Percentiles rank a stretch among this genome's conserved stretches.
Conservation (phyloP, 64 coral and sea anemone species). For the Hydrozoanthus tunicans region DNA sequence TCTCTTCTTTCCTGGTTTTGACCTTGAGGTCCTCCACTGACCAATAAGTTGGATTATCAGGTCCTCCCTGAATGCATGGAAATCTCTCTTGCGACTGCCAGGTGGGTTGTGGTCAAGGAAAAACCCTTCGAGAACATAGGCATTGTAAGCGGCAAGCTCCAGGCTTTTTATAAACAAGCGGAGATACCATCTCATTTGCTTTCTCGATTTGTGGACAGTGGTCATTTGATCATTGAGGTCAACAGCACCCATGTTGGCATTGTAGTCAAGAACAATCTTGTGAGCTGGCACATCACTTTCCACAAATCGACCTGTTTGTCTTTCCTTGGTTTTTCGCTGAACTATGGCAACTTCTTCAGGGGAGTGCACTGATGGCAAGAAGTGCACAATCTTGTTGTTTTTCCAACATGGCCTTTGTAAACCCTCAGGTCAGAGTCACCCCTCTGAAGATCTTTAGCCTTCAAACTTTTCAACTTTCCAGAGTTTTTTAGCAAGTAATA, state of each 20-base stretch:
- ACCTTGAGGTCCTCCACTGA: constrained; percentile 43
- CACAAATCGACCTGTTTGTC: background rate
- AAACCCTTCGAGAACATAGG: constrained; percentile 51
- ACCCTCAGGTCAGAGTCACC: background rate
- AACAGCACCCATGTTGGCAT: constrained; percentile 14
- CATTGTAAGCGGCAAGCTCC: constrained; percentile 37
- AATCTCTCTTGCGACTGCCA: constrained; percentile 23
- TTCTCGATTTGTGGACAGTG: background rate
- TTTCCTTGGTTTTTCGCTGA: constrained; percentile 23
- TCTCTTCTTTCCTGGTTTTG: constrained; percentile 54
- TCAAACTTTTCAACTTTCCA: constrained; percentile 6
- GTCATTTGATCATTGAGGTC: constrained; percentile 22
- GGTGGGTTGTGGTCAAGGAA: constrained; percentile 26
- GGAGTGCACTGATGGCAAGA: constrained; percentile 50
- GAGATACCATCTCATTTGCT: constrained; percentile 57
- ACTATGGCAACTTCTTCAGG: constrained; percentile 51
- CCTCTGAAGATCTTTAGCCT: background rate
- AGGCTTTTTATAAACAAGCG: constrained; percentile 51
- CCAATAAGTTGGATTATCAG: constrained; percentile 49
- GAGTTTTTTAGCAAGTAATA: constrained; percentile 46
- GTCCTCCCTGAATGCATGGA: constrained; percentile 20
- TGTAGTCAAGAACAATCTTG: constrained; percentile 2
- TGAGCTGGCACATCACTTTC: background rate
- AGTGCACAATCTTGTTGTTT: constrained; percentile 60
- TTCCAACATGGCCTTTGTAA: constrained; percentile 42